phyloP scores from a whole-genome alignment of 2,888 invertebrate species.

The Leptinotarsa haldemani region DNA sequence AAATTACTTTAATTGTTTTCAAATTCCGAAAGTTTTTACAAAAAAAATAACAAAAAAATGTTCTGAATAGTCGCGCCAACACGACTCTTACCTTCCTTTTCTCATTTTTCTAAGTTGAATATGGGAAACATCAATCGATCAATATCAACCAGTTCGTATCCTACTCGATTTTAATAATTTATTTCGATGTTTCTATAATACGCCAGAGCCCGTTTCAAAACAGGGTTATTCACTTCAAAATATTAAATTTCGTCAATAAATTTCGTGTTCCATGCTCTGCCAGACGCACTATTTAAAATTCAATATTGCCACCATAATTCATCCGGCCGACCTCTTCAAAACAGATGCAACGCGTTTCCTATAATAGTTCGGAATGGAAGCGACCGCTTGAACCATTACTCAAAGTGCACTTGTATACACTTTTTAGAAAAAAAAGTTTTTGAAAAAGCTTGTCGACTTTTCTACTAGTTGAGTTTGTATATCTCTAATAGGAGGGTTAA shows the following conservation, averaged over 20 bases:
- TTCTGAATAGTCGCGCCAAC: too few species aligned
- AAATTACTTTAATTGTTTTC: too few species aligned
- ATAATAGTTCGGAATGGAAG: conserved; percentile 23
- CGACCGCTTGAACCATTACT: conserved; percentile 20
- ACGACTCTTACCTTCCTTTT: too few species aligned
- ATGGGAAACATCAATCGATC: not conserved
- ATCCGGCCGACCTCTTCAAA: conserved; percentile 41
- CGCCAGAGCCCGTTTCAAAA: conserved; percentile 25
- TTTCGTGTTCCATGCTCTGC: conserved; percentile 29
- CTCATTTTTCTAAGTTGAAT: not conserved
- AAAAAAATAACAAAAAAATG: too few species aligned
- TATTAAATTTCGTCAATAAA: conserved; percentile 40
- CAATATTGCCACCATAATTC: conserved; percentile 38
- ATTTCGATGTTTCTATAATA: conserved; percentile 8
- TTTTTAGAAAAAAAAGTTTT: conserved; percentile 2
- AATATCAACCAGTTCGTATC: not conserved
- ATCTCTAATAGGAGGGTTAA: too few species aligned
- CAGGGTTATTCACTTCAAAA: conserved; percentile 39
- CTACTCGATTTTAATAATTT: not conserved
- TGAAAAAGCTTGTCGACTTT: too few species aligned
- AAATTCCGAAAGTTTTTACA: too few species aligned
- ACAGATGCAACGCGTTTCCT: conserved; percentile 39
- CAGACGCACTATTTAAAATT: conserved; percentile 37
- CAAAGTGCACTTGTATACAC: conserved; percentile 22
- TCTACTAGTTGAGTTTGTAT: too few species aligned